Evolutionary conservation across 1,140 invertebrate species (phyloP).

Genomic region (Calephelis virginiensis): DNA sequence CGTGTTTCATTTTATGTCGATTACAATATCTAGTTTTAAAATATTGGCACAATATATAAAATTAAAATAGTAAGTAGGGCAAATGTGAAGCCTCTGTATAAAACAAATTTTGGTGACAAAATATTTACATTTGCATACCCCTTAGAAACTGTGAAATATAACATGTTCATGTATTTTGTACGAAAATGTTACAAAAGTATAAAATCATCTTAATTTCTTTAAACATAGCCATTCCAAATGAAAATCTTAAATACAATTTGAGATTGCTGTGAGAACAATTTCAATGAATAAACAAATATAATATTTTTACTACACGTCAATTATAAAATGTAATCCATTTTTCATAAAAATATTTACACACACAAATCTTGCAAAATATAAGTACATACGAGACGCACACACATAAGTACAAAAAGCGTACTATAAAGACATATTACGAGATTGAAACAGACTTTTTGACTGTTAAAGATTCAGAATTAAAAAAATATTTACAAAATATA

Average conservation of each 20-base stretch:
- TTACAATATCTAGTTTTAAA: no score
- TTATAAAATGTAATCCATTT: slow-evolving; percentile 23
- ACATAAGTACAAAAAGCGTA: slow-evolving; percentile 69
- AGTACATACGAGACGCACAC: slow-evolving; percentile 55
- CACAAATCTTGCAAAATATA: slow-evolving; percentile 33
- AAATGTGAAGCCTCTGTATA: no score
- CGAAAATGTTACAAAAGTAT: neutral
- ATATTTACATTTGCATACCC: no score
- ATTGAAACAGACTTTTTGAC: slow-evolving; percentile 47
- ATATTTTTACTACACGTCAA: neutral
- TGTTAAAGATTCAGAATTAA: slow-evolving; percentile 7
- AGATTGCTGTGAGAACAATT: slow-evolving; percentile 14
- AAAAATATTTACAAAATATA: slow-evolving; percentile 22
- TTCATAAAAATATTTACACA: slow-evolving; percentile 34
- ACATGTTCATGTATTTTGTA: neutral
- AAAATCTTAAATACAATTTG: neutral
- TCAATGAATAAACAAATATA: neutral
- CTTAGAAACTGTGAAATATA: slow-evolving; percentile 1
- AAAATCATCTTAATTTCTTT: neutral
- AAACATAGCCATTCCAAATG: slow-evolving; percentile 6
- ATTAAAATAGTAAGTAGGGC: no score
- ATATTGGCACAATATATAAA: no score
- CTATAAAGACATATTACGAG: slow-evolving; percentile 39
- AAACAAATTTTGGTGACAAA: no score
- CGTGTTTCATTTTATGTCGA: no score